Percentiles rank a stretch among this genome's conserved stretches.
These are phyloP conservation scores for Oxyruncus cristatus DNA, from an alignment of 2,113 vertebrate species.

Conservation along the genomic window DNA sequence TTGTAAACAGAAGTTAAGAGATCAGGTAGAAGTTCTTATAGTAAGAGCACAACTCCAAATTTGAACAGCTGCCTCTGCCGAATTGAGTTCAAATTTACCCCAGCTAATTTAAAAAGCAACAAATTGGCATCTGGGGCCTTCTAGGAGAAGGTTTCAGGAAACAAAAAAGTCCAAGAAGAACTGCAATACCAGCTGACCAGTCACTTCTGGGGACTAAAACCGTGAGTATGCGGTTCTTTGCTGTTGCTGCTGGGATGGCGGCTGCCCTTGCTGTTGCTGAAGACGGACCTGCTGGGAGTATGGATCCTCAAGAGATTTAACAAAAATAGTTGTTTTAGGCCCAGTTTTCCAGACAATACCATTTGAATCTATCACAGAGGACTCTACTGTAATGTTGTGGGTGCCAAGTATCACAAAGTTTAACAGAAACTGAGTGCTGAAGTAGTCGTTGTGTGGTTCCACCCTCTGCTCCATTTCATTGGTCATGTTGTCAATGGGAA, in stretches of 20 bases:
- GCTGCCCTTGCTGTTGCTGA: constrained; percentile 82
- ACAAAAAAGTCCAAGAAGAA: not conserved
- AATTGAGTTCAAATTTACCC: not conserved
- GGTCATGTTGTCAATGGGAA: constrained; percentile 85
- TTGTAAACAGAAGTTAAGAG: not conserved
- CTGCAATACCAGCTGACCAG: not conserved
- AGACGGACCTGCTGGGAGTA: constrained; percentile 93
- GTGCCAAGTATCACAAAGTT: constrained; percentile 92
- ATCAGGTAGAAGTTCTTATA: not conserved
- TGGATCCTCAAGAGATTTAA: constrained; percentile 93
- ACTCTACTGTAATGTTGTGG: constrained; percentile 92
- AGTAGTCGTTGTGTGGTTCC: constrained; percentile 97
- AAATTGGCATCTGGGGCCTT: not conserved
- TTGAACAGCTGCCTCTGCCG: not conserved
- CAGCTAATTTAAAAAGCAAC: not conserved
- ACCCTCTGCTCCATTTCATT: constrained; percentile 96
- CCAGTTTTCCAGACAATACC: constrained; percentile 94
- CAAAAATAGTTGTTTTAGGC: constrained; percentile 87
- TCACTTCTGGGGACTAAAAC: constrained; percentile 48
- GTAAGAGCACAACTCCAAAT: not conserved
- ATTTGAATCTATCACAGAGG: constrained; percentile 91
- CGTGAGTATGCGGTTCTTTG: constrained; percentile 75
- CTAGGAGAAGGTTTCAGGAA: not conserved
- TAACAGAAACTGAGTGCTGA: constrained; percentile 96
- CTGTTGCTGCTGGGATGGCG: constrained; percentile 72